These are phyloP conservation scores for Pica pica DNA, from an alignment of 2,113 vertebrate genomes.

Conservation along the genomic window DNA sequence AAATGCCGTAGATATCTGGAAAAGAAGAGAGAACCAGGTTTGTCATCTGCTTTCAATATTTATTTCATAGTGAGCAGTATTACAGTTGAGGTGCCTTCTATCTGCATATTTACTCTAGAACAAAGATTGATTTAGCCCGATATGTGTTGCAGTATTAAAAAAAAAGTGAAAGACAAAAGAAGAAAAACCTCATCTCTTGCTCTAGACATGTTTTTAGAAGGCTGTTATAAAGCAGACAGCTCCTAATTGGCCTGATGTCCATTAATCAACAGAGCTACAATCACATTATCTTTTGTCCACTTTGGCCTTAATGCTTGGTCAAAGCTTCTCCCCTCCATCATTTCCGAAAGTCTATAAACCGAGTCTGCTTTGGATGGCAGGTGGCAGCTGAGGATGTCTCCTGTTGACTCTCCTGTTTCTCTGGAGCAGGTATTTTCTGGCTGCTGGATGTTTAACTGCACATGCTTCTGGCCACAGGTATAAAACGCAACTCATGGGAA, in stretches of 20 bases:
- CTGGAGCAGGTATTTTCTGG: neutral
- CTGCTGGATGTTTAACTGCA: neutral
- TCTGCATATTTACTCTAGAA: neutral
- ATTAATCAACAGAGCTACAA: neutral
- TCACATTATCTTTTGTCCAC: neutral
- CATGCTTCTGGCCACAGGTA: neutral
- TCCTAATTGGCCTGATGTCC: neutral
- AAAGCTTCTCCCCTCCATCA: neutral
- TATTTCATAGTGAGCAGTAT: neutral
- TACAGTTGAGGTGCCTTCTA: neutral
- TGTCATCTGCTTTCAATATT: neutral
- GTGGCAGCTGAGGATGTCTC: neutral
- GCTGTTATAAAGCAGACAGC: neutral
- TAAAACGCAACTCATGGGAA: neutral
- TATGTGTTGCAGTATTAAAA: neutral
- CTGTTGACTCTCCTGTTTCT: neutral
- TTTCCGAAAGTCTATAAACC: neutral
- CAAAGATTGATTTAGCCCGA: neutral
- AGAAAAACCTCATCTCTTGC: neutral
- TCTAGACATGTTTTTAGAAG: neutral
- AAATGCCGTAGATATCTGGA: neutral
- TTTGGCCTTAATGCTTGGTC: neutral
- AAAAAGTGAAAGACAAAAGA: neutral
- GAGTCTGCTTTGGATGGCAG: neutral
- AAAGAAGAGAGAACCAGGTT: neutral